Base-by-base conservation (phyloP, 2,888 invertebrate genomes). In the Protonemura montana region DNA sequence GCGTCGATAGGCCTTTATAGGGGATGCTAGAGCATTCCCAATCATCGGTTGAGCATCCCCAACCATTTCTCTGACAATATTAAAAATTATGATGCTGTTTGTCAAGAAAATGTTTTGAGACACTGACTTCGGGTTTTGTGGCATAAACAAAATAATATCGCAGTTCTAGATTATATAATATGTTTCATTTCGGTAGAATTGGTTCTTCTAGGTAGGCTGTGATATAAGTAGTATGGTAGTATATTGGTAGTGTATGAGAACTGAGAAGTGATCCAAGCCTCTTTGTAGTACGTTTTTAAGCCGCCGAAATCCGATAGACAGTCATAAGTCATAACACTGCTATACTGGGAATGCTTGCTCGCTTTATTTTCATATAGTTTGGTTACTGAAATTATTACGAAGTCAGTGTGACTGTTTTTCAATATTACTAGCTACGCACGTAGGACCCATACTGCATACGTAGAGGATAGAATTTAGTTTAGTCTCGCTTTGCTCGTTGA, bases 291-390 rank as follows among this genome's bases (percentile, higher is more conserved):
- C 59, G 59, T 59, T 59, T 10, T 59, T 59, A 7, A 59, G 59
- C 59, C 59, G 59, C 59, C 3, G n/a, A n/a, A n/a, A n/a, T n/a
- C n/a, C n/a, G n/a, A n/a, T n/a, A n/a, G n/a, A n/a, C n/a, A n/a
- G n/a, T n/a, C n/a, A n/a, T n/a, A n/a, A n/a, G n/a, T n/a, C n/a
- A n/a, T n/a, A n/a, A n/a, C n/a, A 59, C 59, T 59, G 59, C 59
- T 59, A 59, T 59, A 59, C 59, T 59, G 13, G 59, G 59, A 59
- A 59, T 59, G 59, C 41, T 41, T 41, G 41, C 13, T 59, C 59
- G 59, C 59, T 59, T 59, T 59, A 59, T 59, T 59, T 59, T 59
- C 59, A 59, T 59, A 59, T 59, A 59, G 59, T 59, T 59, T 59
- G 59, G 59, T 59, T 59, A 59, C 59, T 59, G 59, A 59, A 41